These are phyloP conservation scores for Theonella swinhoei DNA, from an alignment of 37 sponge, comb jelly and placozoan species.

Conservation along the genomic window DNA sequence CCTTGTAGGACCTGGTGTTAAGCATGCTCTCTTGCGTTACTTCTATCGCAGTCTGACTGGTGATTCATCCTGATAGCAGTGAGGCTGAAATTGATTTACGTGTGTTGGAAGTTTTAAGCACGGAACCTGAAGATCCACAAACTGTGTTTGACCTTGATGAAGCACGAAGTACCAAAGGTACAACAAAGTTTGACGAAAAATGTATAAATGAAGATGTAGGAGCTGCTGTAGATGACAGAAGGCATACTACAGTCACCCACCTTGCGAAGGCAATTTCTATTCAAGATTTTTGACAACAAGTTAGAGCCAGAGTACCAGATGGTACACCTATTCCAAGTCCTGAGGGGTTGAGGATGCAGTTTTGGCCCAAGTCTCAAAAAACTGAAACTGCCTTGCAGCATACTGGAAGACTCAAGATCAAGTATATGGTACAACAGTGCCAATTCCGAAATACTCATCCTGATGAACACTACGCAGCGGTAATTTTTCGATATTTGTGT, in stretches of 20 bases:
- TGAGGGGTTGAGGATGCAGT: constrained; percentile 39
- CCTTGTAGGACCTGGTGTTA: constrained; percentile 11
- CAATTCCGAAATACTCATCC: constrained; percentile 42
- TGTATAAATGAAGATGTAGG: constrained; percentile 52
- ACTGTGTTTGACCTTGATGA: background rate
- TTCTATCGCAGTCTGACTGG: constrained; percentile 50
- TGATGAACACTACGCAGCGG: constrained; percentile 52
- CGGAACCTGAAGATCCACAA: constrained; percentile 9
- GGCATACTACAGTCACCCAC: constrained; percentile 37
- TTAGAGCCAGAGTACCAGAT: background rate
- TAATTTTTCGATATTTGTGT: constrained; percentile 38
- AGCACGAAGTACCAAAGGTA: background rate
- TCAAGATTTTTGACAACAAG: constrained; percentile 13
- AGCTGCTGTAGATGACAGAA: constrained; percentile 52
- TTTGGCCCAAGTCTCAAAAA: constrained; percentile 38
- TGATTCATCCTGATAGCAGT: background rate
- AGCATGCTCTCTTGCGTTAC: constrained; percentile 19
- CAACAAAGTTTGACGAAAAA: constrained; percentile 24
- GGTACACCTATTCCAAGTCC: constrained; percentile 23
- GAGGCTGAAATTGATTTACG: constrained; percentile 40
- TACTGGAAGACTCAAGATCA: constrained; percentile 33
- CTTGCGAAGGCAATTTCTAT: constrained; percentile 8
- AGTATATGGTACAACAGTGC: constrained; percentile 39
- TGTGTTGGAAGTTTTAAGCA: background rate
- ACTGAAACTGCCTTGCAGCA: constrained; percentile 35